Evolutionary conservation across 1,140 invertebrate genomes (phyloP).

Genomic region (Anadara kagoshimensis): DNA sequence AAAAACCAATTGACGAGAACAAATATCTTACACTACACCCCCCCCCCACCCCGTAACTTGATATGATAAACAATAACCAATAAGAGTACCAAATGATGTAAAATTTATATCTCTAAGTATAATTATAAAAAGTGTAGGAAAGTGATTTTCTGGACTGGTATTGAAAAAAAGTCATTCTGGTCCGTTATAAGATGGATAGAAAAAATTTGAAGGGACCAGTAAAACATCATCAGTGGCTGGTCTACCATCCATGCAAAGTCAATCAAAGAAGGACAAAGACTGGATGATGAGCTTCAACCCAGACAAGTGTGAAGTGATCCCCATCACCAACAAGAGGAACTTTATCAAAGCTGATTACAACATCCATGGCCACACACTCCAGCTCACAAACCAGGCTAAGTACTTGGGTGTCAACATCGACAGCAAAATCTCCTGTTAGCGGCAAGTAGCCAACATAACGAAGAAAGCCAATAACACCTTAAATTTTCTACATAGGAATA

Average conservation of each 20-base stretch:
- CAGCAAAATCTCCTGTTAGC: slow-evolving; percentile 15
- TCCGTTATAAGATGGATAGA: no score
- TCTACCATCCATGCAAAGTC: no score
- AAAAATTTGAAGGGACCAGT: no score
- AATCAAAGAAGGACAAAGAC: slow-evolving; percentile 9
- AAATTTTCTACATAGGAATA: background rate
- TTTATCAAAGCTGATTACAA: slow-evolving; percentile 5
- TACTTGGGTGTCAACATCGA: slow-evolving; percentile 22
- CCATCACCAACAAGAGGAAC: slow-evolving; percentile 9
- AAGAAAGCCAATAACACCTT: background rate
- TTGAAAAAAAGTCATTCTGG: no score
- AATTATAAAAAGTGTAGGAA: background rate
- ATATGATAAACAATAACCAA: no score
- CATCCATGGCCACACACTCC: slow-evolving; percentile 8
- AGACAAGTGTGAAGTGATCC: slow-evolving; percentile 13
- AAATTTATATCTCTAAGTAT: no score
- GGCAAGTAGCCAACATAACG: slow-evolving; percentile 15
- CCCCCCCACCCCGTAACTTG: no score
- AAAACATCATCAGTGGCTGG: no score
- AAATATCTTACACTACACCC: no score
- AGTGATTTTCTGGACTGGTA: no score
- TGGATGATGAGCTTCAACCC: slow-evolving; percentile 28
- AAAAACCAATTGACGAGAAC: no score
- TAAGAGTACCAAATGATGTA: no score
- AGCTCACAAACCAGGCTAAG: slow-evolving; percentile 3